Base-by-base conservation (phyloP, 35 echinoderm and acorn worm species). In the Chiridota heheva region DNA sequence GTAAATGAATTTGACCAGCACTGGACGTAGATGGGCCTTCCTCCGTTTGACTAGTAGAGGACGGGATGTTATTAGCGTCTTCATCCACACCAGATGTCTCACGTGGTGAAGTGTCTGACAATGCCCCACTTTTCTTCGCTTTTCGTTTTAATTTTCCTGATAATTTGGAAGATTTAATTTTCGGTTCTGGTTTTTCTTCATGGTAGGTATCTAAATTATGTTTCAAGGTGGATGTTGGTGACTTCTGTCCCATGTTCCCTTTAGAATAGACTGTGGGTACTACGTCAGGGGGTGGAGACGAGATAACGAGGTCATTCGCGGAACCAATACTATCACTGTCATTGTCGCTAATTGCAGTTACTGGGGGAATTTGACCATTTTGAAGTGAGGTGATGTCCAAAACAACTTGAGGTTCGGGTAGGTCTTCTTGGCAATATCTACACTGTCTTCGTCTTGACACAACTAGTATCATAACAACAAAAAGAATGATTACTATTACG, bases 241-340 rank as follows among this genome's bases (percentile, higher is more conserved):
- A 78, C 42, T 1, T 40, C 20, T 78, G 75, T 0, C 48, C 35
- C 1, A 62, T 34, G n/a, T 13, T 36, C 6, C 39, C 55, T 25
- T 37, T 78, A 20, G 51, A 24, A 61, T 78, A 62, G 12, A 58
- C 53, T 0, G 51, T 40, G 0, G 75, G 75, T 24, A 78, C 75
- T n/a, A 78, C 75, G 42, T 78, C 75, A 7, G 75, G 75, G 1
- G 75, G 51, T 15, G 53, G 51, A 0, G 30, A 34, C 8, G 32
- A 62, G 7, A 37, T 36, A 5, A 33, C 33, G 51, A 78, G 75
- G 34, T 78, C 75, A 37, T 28, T 36, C 12, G 75, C 75, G 34
- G 75, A 78, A 17, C 75, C 75, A n/a, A 78, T 62, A 61, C 75
- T 78, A 42, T 78, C n/a, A 38, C 33, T 60, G 62, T 78, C 75